Evolutionary conservation across 1,140 invertebrate genomes (phyloP).

Genomic region (Drosophila melanogaster): Release_6_plus_ISO1_MT NT_037436.4:20538001-20538500

Average conservation of each 20-base stretch:
- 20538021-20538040: constrained; percentile 18
- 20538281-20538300: constrained; percentile 26
- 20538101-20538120: too few relatives aligned
- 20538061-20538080: not conserved
- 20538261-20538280: constrained; percentile 26
- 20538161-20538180: not conserved
- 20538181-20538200: not conserved
- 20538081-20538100: not conserved
- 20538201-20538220: constrained; percentile 3
- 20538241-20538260: constrained; percentile 7
- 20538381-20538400: not conserved
- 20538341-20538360: constrained; percentile 54
- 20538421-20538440: constrained; percentile 29
- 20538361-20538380: constrained; percentile 56
- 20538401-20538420: constrained; percentile 36
- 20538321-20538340: constrained; percentile 36
- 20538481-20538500: constrained; percentile 79
- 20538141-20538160: too few relatives aligned
- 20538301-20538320: constrained; percentile 29
- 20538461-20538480: constrained; percentile 45
- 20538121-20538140: too few relatives aligned
- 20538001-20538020: constrained; percentile 25
- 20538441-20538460: constrained; percentile 39
- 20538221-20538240: constrained; percentile 27
- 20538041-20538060: constrained; percentile 15